Evolutionary conservation across 2,113 vertebrate species (phyloP), one percentile per base, ranked within the genome.

Genomic region (Octodon degus): DNA sequence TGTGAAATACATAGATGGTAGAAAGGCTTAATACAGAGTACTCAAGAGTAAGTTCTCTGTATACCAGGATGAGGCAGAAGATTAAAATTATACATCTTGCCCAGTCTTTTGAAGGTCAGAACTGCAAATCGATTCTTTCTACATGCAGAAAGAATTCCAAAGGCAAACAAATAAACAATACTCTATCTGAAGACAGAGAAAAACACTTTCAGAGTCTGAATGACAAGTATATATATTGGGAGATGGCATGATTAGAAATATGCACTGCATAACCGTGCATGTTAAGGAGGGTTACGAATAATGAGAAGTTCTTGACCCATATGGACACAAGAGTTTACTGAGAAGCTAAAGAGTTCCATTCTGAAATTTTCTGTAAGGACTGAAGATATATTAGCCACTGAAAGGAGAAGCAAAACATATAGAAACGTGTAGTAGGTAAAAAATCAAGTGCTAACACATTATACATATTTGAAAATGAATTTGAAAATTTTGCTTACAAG

Each of bases 11-110:
- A 9, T 77, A 89, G 30, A 22, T 95, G 55, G 16, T 80, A 17
- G 87, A 47, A 91, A 96, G 83, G 40, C 43, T 43, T 14, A 93
- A 22, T 70, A 74, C 65, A 91, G 34, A 86, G 47, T 40, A 85
- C 50, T 95, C 47, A n/a, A 88, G 92, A 82, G 6, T 67, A 94
- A 93, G 58, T 47, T 90, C 12, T 90, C 40, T 60, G 47, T 89
- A 70, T 50, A 83, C 40, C 32, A 96, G 84, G 25, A 65, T 92
- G 50, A 92, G 30, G 95, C 72, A 95, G 53, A 85, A 94, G 22
- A 94, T 37, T 95, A 90, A 96, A 95, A 93, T 83, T 89, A 86
- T 74, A 74, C 70, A 47, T 86, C 53, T 95, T 91, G 40, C n/a
- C 91, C 47, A 62, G 68, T 74, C 11, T n/a, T 68, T 58, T 87